Conservation (phyloP, 53 echinoderm and acorn worm genomes). For the Stichopus horrens region DNA sequence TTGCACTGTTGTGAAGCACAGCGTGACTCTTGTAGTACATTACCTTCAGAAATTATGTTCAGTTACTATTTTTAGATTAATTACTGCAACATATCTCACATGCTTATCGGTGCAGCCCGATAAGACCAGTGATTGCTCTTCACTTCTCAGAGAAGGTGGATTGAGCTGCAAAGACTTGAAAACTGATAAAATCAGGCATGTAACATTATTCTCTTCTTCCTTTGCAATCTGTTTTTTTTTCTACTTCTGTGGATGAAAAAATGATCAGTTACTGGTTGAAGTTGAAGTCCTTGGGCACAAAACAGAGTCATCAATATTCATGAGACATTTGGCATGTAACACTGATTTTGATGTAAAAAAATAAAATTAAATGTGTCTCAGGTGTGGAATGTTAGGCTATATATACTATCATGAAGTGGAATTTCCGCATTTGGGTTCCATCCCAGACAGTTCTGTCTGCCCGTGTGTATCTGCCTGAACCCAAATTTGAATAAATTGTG, state of each 20-base stretch:
- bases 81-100: slow-evolving; percentile 18
- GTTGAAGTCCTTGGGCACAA: background rate
- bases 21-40: too few relatives aligned
- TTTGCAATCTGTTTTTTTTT: too few relatives aligned
- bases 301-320: background rate
- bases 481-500: too few relatives aligned
- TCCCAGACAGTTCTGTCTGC: too few relatives aligned
- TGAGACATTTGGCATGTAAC: background rate
- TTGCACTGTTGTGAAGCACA: too few relatives aligned
- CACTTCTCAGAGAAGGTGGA: background rate
- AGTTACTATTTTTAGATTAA: slow-evolving; percentile 23
- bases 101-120: background rate
- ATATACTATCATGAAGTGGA: too few relatives aligned
- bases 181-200: background rate
- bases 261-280: background rate
- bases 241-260: background rate
- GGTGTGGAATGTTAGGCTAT: too few relatives aligned
- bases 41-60: background rate
- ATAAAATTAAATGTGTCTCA: too few relatives aligned
- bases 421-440: too few relatives aligned
- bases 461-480: too few relatives aligned
- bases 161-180: background rate
- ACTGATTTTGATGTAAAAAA: background rate
- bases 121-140: slow-evolving; percentile 12
- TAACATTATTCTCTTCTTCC: too few relatives aligned